A percentile compares a stretch with the other conserved stretches of the same genome.
Conservation (phyloP, 2,888 invertebrate species). For the Drosophila flavopinicola region DNA sequence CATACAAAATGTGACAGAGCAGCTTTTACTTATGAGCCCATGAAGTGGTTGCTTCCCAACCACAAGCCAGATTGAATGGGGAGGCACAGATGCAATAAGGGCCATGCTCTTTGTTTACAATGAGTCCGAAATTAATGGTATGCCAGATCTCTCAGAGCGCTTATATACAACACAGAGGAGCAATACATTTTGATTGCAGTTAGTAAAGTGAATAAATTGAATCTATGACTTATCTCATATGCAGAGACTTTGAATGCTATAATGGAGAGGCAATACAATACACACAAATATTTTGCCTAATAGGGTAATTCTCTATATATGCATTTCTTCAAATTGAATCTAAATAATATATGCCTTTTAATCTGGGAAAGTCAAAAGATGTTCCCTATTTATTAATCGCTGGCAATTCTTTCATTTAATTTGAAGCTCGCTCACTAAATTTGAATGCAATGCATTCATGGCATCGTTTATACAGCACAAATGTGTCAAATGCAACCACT, state of each 20-base stretch:
- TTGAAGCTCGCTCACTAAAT: too few relatives aligned
- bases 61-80: conserved; percentile 63
- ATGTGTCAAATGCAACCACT: conserved; percentile 57
- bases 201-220: too few relatives aligned
- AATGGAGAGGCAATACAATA: background rate
- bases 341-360: too few relatives aligned
- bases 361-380: too few relatives aligned
- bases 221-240: background rate
- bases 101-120: conserved; percentile 34
- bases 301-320: too few relatives aligned
- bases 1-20: conserved; percentile 50
- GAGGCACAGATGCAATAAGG: conserved; percentile 63
- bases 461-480: conserved; percentile 11
- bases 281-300: background rate
- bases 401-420: too few relatives aligned
- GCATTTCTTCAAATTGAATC: background rate
- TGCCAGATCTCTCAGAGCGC: conserved; percentile 7
- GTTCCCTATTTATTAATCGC: too few relatives aligned
- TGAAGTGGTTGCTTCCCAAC: conserved; percentile 20
- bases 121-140: conserved; percentile 40
- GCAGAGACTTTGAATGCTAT: too few relatives aligned
- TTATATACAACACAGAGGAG: conserved; percentile 8
- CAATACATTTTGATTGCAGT: conserved; percentile 13
- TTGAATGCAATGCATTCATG: background rate
- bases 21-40: conserved; percentile 1